phyloP scores from a whole-genome alignment of 2,797 vertebrate species.

The Oceanodroma leucorhoa region DNA sequence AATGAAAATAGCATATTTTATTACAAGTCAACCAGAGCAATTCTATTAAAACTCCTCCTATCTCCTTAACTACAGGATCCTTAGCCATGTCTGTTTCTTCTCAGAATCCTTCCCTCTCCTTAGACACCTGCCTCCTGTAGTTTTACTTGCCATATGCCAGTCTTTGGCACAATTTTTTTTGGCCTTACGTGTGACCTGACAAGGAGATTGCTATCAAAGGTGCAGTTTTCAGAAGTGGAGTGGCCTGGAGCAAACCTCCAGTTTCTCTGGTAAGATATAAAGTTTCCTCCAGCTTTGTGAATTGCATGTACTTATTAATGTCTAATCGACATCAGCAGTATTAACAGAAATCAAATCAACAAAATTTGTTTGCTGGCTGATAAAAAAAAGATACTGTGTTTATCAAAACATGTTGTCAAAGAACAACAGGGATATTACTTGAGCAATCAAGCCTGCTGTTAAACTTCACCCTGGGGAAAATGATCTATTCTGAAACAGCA shows the following conservation, averaged over 20 bases:
- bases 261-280: background rate
- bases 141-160: background rate
- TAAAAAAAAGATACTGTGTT: background rate
- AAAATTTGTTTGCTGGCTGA: background rate
- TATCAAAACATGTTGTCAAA: background rate
- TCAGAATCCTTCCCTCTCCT: background rate
- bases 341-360: background rate
- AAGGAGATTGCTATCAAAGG: background rate
- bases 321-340: fast-evolving
- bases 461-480: background rate
- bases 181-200: background rate
- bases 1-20: background rate
- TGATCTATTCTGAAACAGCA: fast-evolving
- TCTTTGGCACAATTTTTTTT: background rate
- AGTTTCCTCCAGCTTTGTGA: background rate
- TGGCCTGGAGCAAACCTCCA: background rate
- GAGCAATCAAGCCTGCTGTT: background rate
- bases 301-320: background rate
- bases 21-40: background rate
- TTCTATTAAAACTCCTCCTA: constrained; percentile 8
- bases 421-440: background rate
- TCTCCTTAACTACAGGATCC: background rate
- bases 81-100: background rate
- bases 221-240: background rate
- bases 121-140: background rate